Base-by-base conservation (phyloP, 1,140 invertebrate genomes). In the Eriocheir sinensis region DNA sequence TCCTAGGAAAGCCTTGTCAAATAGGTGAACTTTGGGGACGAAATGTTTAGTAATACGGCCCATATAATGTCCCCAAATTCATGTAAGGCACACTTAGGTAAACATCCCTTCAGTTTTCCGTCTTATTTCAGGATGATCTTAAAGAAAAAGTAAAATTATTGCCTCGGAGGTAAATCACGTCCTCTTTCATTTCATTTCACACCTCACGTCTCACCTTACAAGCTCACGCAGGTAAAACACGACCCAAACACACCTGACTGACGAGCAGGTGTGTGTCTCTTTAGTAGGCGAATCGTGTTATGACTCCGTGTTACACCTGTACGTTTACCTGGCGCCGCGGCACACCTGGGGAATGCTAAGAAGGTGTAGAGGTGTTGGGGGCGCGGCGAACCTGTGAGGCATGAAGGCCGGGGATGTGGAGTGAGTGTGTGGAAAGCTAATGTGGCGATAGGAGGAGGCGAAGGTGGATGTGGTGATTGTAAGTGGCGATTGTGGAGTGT, bases 281-380 rank as follows among this genome's bases (percentile, higher is more conserved):
- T 72, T 72, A 72, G 60, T 21, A 72, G 21, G 60, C 60, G 60
- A 72, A 72, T 72, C 60, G 6, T 72, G 60, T 72, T 72, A n/a
- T 72, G 27, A 72, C 60, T 21, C 60, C 60, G 60, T 27, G 6
- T n/a, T n/a, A 72, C 60, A 72, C 60, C 60, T 72, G 60, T 72
- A 72, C 60, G 27, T 21, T 21, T 72, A 72, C 60, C 60, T 72
- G 60, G 21, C 21, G 60, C 60, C 60, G 60, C 60, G 27, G 60
- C n/a, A 72, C 60, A 72, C 60, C 60, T 72, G 60, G 8, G 60
- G 60, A 72, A 72, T 72, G 60, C 60, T 72, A 72, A 72, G 6
- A n/a, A 72, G 60, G 60, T n/a, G 60, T 72, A 72, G n/a, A n/a
- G 60, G 60, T 72, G 60, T 72, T 72, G n/a, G n/a, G 60, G 60